Conservation (phyloP, 2,113 vertebrate species). For the Mungos mungo region DNA sequence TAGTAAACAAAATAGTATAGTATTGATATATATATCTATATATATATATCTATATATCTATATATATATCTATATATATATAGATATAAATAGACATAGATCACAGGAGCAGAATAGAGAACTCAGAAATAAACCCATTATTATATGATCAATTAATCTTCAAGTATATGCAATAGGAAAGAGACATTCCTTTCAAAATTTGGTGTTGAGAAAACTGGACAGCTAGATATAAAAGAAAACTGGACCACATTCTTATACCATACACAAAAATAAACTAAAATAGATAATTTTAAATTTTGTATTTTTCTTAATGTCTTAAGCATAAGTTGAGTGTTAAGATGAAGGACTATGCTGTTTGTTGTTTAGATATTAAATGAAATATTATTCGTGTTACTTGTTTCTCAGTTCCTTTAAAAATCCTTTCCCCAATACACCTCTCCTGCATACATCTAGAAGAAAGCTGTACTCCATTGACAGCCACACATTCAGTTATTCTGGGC, state of each 20-base stretch:
- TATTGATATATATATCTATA: background rate
- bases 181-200: background rate
- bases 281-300: background rate
- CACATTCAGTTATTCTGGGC: background rate
- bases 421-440: background rate
- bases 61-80: too few species aligned
- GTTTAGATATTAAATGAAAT: background rate
- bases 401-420: background rate
- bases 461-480: background rate
- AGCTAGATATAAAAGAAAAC: background rate
- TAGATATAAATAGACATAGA: background rate
- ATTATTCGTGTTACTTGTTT: background rate
- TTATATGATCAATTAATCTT: background rate
- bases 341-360: background rate
- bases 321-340: background rate
- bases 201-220: background rate
- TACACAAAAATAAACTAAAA: background rate
- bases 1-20: background rate
- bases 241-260: background rate
- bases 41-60: too few species aligned
- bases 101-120: background rate
- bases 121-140: background rate
- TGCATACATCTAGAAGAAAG: background rate
- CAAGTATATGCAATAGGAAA: background rate
- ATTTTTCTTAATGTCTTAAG: background rate